These are phyloP conservation scores for Pocillopora verrucosa DNA, from an alignment of 64 coral and sea anemone genomes.

Conservation along the genomic window DNA sequence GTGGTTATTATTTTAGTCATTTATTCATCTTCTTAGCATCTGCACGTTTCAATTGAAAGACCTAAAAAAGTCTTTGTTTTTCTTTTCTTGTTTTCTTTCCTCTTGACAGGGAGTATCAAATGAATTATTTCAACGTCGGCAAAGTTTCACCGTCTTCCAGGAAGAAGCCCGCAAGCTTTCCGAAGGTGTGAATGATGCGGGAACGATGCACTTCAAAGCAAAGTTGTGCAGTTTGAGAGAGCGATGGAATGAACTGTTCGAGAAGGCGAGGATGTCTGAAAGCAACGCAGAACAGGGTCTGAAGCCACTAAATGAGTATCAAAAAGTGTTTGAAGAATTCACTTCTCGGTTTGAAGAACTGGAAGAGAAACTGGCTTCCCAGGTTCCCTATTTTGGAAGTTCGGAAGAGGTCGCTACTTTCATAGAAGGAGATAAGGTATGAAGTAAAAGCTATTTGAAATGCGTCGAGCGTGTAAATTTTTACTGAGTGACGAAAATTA, in stretches of 20 bases:
- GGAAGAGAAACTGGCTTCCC: slow-evolving; percentile 64
- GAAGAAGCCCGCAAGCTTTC: slow-evolving; percentile 84
- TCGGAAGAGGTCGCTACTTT: slow-evolving; percentile 61
- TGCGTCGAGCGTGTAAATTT: too few species aligned
- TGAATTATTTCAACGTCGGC: slow-evolving; percentile 81
- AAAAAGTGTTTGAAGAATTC: slow-evolving; percentile 88
- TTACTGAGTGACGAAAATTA: too few species aligned
- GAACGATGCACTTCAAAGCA: slow-evolving; percentile 90
- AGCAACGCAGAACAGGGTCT: slow-evolving; percentile 78
- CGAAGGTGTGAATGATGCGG: slow-evolving; percentile 68
- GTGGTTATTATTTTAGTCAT: too few species aligned
- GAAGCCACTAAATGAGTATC: slow-evolving; percentile 88
- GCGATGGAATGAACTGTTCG: slow-evolving; percentile 90
- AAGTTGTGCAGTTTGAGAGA: slow-evolving; percentile 85
- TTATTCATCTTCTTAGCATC: too few species aligned
- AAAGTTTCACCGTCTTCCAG: slow-evolving; percentile 83
- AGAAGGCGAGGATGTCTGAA: slow-evolving; percentile 78
- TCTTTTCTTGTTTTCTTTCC: too few species aligned
- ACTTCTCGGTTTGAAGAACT: slow-evolving; percentile 87
- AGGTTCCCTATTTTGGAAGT: slow-evolving; percentile 72
- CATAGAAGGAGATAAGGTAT: slow-evolving; percentile 86
- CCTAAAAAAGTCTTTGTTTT: too few species aligned
- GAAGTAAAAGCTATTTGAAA: too few species aligned
- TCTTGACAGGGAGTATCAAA: slow-evolving; percentile 80
- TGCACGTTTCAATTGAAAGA: too few species aligned